phyloP scores from a whole-genome alignment of 2,888 invertebrate species.

The Ernsta delagoae region DNA sequence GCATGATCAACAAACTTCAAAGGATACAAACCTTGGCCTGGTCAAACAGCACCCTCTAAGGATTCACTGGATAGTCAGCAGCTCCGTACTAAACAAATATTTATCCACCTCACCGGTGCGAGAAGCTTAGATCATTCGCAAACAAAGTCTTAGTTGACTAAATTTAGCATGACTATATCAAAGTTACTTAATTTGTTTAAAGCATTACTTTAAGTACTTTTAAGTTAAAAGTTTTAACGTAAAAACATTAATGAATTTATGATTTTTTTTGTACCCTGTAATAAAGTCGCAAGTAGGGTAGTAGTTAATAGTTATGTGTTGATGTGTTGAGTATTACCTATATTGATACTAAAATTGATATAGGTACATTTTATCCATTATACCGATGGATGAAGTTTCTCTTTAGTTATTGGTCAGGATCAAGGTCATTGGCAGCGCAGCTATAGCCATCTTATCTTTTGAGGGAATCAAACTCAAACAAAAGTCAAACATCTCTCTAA shows the following conservation, averaged over 20 bases:
- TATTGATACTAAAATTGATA: too few species aligned
- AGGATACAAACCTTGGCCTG: neutral
- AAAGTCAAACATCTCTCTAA: neutral
- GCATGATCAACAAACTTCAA: neutral
- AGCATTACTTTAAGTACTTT: neutral
- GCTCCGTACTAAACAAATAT: conserved; percentile 5
- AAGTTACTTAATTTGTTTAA: neutral
- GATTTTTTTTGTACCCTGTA: too few species aligned
- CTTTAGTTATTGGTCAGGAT: too few species aligned
- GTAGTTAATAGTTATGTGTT: too few species aligned
- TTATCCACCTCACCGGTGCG: neutral
- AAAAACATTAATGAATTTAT: too few species aligned
- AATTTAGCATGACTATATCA: neutral
- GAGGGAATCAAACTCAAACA: neutral
- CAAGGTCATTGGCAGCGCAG: too few species aligned
- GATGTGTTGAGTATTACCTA: too few species aligned
- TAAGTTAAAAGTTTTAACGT: too few species aligned
- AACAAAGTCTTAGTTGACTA: neutral
- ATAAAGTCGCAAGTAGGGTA: too few species aligned
- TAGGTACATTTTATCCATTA: too few species aligned
- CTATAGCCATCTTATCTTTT: neutral
- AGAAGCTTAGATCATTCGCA: neutral
- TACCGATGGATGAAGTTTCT: too few species aligned
- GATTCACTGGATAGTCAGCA: conserved; percentile 2
- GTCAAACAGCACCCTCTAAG: neutral